These are phyloP conservation scores for Atta texana DNA, from an alignment of 1,140 invertebrate species.

Conservation along the genomic window DNA sequence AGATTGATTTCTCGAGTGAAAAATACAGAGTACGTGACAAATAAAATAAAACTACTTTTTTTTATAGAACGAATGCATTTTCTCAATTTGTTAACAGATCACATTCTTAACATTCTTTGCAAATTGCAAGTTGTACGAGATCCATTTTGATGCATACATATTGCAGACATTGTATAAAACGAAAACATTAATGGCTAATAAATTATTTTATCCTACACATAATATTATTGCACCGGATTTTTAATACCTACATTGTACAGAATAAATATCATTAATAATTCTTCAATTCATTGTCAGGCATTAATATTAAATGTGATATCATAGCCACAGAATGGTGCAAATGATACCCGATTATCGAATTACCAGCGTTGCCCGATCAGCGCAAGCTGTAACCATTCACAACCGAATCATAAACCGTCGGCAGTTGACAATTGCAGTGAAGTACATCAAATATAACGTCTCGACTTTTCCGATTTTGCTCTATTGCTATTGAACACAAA, in stretches of 20 bases:
- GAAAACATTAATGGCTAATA: background rate
- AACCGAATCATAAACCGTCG: conserved; percentile 5
- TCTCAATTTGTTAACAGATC: background rate
- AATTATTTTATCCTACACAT: background rate
- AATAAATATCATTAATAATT: background rate
- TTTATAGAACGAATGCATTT: background rate
- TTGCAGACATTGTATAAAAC: background rate
- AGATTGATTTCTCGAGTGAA: conserved; percentile 50
- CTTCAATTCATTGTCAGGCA: too few species aligned
- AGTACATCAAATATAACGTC: conserved; percentile 55
- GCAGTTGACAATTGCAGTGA: conserved; percentile 44
- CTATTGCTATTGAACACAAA: conserved; percentile 51
- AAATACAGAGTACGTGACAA: conserved; percentile 1
- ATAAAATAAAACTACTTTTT: background rate
- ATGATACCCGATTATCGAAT: background rate
- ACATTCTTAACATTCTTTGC: conserved; percentile 2
- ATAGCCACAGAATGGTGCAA: background rate
- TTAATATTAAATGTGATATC: conserved; percentile 20
- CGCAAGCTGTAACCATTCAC: background rate
- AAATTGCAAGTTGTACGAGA: background rate
- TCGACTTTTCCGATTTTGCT: conserved; percentile 46
- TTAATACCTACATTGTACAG: background rate
- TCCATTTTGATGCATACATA: background rate
- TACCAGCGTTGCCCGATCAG: background rate
- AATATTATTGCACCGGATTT: background rate